A percentile compares a stretch with the other conserved stretches of the same genome.
Conservation (phyloP, 2,888 invertebrate species). For the Xylophagus ater region DNA sequence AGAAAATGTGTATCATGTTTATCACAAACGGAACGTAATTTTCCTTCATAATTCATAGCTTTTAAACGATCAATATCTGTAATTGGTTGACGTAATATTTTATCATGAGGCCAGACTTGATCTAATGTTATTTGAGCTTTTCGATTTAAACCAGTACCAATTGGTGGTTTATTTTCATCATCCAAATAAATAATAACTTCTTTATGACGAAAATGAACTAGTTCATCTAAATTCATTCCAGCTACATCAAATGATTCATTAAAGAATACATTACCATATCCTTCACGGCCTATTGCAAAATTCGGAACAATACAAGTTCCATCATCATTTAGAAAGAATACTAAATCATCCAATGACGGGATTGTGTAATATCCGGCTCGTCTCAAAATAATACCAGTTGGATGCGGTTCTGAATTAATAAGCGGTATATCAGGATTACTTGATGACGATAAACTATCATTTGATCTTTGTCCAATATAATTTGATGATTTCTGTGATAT, state of each 20-base stretch:
- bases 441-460: slow-evolving; percentile 26
- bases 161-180: slow-evolving; percentile 72
- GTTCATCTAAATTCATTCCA: slow-evolving; percentile 74
- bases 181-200: slow-evolving; percentile 94
- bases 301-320: slow-evolving; percentile 68
- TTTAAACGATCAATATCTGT: slow-evolving; percentile 65
- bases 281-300: slow-evolving; percentile 77
- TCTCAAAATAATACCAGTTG: slow-evolving; percentile 64
- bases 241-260: slow-evolving; percentile 74
- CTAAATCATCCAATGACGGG: slow-evolving; percentile 72
- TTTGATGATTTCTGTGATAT: too few species aligned
- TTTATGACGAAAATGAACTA: slow-evolving; percentile 84
- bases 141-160: slow-evolving; percentile 80
- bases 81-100: slow-evolving; percentile 65
- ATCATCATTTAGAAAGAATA: slow-evolving; percentile 57
- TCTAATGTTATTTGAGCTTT: slow-evolving; percentile 87
- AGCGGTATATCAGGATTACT: slow-evolving; percentile 20
- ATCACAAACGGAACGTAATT: slow-evolving; percentile 69
- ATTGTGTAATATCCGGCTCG: slow-evolving; percentile 79
- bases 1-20: slow-evolving; percentile 85
- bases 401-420: slow-evolving; percentile 42
- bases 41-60: slow-evolving; percentile 75
- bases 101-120: slow-evolving; percentile 83
- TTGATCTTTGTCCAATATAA: slow-evolving; percentile 24
- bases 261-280: slow-evolving; percentile 84